phyloP scores from a whole-genome alignment of 2,113 vertebrate species.

The Platycercus adscitus region DNA sequence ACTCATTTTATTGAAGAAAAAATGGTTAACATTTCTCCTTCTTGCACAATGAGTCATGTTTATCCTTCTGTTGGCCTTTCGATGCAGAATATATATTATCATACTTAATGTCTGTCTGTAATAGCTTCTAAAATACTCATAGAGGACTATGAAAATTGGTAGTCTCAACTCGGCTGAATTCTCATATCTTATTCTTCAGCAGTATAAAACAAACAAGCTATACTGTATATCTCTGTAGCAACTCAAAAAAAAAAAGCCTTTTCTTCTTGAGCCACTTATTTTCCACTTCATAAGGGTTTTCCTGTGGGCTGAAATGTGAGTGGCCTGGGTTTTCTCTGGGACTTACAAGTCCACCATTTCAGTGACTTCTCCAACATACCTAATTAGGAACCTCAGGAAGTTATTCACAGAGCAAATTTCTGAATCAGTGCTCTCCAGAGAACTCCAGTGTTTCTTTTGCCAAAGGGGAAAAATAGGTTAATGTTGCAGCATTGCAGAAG shows the following conservation, averaged over 20 bases:
- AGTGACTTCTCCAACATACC: not conserved
- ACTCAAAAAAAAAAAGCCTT: not conserved
- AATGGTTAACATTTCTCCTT: constrained; percentile 26
- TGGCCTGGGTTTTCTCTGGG: not conserved
- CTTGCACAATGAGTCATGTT: constrained; percentile 32
- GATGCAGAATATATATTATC: not conserved
- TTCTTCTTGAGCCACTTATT: not conserved
- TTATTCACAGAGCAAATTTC: not conserved
- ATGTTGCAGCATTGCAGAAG: not conserved
- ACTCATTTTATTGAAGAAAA: constrained; percentile 11
- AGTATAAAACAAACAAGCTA: constrained; percentile 29
- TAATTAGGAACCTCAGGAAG: constrained; percentile 25
- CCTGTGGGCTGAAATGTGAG: not conserved
- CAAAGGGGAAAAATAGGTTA: constrained; percentile 9
- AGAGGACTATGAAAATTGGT: constrained; percentile 36
- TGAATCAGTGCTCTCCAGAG: not conserved
- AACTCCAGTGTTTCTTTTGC: not conserved
- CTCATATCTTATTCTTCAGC: constrained; percentile 13
- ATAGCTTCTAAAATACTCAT: constrained; percentile 4
- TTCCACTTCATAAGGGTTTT: constrained; percentile 9
- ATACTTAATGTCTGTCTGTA: not conserved
- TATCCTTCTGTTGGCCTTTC: constrained; percentile 18
- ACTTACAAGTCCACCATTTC: not conserved
- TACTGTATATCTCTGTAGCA: not conserved
- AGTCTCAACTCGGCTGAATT: constrained; percentile 49